Evolutionary conservation across 2,797 vertebrate genomes (phyloP).

Genomic region (Cuculus canorus): DNA sequence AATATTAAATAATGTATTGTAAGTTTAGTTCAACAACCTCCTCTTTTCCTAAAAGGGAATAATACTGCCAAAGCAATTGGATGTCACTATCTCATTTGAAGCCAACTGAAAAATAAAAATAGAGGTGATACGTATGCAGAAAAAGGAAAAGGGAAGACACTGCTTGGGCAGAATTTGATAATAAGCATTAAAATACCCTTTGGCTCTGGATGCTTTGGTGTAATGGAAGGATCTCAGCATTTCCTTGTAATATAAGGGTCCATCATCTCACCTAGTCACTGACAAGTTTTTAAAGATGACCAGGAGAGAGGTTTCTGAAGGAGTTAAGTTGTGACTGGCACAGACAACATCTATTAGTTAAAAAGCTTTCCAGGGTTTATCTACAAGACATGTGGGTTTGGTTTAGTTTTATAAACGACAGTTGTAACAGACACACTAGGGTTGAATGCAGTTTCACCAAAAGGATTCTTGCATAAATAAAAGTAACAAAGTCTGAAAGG

Average conservation of each 20-base stretch:
- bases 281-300: neutral
- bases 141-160: neutral
- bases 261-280: neutral
- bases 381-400: slow-evolving; percentile 64
- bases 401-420: slow-evolving; percentile 64
- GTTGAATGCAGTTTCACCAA: slow-evolving; percentile 20
- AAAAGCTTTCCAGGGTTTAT: slow-evolving; percentile 59
- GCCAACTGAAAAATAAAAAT: neutral
- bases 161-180: neutral
- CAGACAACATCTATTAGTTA: slow-evolving; percentile 38
- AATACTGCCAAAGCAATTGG: neutral
- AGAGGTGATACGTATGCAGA: neutral
- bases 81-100: neutral
- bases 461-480: slow-evolving; percentile 40
- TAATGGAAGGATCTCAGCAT: neutral
- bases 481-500: slow-evolving; percentile 27
- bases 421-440: slow-evolving; percentile 25
- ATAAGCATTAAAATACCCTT: neutral
- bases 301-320: neutral
- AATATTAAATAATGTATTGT: neutral
- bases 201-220: neutral
- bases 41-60: neutral
- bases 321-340: slow-evolving; percentile 19
- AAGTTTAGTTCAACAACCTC: neutral
- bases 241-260: neutral